Evolutionary conservation across 2,113 vertebrate species (phyloP).

Genomic region (Sterrhoptilus dennistouni): DNA sequence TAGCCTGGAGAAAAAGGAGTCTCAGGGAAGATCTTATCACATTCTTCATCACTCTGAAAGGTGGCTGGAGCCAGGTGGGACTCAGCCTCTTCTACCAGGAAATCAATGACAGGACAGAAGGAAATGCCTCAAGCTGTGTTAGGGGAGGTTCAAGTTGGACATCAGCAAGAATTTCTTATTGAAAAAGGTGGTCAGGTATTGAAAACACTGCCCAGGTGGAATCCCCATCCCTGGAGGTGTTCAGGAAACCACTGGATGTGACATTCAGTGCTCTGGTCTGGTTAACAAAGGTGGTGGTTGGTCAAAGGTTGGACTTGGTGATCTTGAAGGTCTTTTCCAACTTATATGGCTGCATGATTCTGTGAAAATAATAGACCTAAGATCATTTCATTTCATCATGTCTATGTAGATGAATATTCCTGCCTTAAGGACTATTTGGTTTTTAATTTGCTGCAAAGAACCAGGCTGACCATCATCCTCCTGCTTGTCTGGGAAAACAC

Average conservation of each 20-base stretch:
- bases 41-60: rapidly evolving
- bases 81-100: neutral
- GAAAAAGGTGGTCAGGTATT: neutral
- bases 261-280: neutral
- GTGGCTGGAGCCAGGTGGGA: neutral
- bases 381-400: rapidly evolving
- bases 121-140: neutral
- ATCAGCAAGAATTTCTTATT: neutral
- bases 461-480: neutral
- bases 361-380: neutral
- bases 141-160: neutral
- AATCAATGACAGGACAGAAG: neutral
- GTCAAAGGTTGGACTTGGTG: rapidly evolving
- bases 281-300: neutral
- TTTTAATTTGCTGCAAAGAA: neutral
- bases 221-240: neutral
- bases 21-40: neutral
- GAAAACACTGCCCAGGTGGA: neutral
- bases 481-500: neutral
- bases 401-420: neutral
- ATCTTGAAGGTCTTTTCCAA: neutral
- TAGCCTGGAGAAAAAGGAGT: neutral
- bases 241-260: neutral
- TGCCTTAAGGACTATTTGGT: neutral
- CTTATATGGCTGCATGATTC: neutral